phyloP scores from a whole-genome alignment of 2,797 vertebrate species.

The Acanthornis magna region DNA sequence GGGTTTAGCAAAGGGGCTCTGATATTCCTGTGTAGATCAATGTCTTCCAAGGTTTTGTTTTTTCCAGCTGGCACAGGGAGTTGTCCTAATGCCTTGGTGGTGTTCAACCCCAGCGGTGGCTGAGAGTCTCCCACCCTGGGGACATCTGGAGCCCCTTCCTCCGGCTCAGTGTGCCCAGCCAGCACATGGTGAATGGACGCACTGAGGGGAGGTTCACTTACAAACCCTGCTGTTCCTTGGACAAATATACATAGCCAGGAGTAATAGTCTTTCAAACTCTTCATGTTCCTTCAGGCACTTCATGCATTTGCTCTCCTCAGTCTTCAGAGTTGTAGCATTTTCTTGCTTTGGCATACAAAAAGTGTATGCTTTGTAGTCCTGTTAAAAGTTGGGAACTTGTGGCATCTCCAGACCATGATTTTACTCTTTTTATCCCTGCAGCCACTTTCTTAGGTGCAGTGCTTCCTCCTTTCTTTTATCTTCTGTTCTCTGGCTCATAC shows the following conservation, averaged over 20 bases:
- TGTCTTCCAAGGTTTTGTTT: background rate
- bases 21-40: background rate
- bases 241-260: background rate
- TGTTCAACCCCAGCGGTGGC: accelerated
- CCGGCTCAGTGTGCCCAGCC: background rate
- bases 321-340: background rate
- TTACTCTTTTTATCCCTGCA: background rate
- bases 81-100: accelerated
- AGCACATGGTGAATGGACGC: accelerated
- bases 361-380: accelerated
- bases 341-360: background rate
- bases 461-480: background rate
- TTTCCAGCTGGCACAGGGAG: background rate
- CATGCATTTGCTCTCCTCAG: background rate
- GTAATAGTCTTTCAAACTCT: background rate
- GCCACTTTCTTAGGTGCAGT: background rate
- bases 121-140: accelerated
- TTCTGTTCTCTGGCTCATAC: background rate
- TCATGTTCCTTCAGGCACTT: background rate
- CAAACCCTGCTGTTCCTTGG: background rate
- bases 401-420: background rate
- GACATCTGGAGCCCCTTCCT: background rate
- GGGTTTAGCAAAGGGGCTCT: background rate
- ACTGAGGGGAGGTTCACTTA: background rate
- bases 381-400: background rate